A percentile compares a stretch with the other conserved stretches of the same genome.
Conservation (phyloP, 2,113 vertebrate species). For the Alces alces region DNA sequence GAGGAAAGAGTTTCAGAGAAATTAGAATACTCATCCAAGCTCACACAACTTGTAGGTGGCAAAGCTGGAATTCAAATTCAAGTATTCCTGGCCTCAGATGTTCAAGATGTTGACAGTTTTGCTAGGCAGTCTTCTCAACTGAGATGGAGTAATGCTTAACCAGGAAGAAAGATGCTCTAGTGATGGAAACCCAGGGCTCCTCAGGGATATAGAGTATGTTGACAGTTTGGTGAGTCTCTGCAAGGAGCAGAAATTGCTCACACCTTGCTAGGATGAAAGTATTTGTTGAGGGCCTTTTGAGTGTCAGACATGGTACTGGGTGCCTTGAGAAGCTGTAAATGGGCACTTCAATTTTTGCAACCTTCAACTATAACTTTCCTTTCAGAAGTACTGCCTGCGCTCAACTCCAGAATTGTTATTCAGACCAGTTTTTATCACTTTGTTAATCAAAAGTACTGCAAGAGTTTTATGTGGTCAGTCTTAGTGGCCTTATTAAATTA, state of each 20-base stretch:
- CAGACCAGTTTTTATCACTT: neutral
- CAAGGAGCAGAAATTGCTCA: neutral
- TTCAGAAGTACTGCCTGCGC: neutral
- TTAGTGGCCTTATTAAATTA: neutral
- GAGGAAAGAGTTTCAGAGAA: neutral
- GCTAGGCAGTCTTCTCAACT: neutral
- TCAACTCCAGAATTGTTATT: neutral
- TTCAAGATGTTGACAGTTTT: neutral
- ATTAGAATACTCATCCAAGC: neutral
- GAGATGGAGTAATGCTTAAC: neutral
- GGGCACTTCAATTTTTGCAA: neutral
- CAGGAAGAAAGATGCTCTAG: neutral
- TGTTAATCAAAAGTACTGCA: neutral
- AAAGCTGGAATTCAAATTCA: neutral
- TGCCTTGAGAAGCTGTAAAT: neutral
- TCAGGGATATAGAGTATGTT: accelerated
- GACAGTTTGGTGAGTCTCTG: neutral
- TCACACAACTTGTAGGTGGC: neutral
- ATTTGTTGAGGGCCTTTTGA: neutral
- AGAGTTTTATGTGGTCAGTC: neutral
- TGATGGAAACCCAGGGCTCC: neutral
- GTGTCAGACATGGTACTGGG: neutral
- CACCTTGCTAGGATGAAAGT: neutral
- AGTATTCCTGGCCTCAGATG: neutral
- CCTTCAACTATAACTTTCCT: neutral